Evolutionary conservation across 2,888 invertebrate genomes (phyloP).

Genomic region (Cataglyphis cursor): DNA sequence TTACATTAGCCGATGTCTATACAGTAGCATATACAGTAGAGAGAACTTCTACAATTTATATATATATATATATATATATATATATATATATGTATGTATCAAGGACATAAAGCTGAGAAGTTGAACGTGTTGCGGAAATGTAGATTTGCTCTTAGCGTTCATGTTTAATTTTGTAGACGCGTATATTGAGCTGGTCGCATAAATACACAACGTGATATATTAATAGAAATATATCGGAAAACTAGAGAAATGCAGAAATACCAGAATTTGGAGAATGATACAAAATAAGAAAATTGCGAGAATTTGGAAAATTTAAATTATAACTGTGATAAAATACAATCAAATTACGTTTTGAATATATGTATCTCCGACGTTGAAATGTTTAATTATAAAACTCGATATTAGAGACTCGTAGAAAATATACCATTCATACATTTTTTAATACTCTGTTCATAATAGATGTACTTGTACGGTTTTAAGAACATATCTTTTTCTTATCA

Average conservation of each 20-base stretch:
- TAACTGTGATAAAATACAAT: conserved; percentile 6
- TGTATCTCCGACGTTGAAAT: background rate
- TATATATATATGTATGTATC: background rate
- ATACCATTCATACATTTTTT: background rate
- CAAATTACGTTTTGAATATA: background rate
- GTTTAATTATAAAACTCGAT: background rate
- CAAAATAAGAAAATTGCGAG: background rate
- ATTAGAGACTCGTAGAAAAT: background rate
- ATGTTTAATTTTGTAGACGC: conserved; percentile 2
- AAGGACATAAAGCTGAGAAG: conserved; percentile 3
- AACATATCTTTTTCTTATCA: background rate
- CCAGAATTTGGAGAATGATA: background rate
- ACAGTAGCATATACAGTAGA: too few species aligned
- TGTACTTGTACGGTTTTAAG: background rate
- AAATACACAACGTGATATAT: background rate
- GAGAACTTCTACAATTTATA: background rate
- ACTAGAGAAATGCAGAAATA: background rate
- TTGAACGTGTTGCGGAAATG: background rate
- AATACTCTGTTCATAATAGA: background rate
- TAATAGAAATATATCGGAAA: background rate
- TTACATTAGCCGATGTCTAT: background rate
- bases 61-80: background rate
- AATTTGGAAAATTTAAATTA: background rate
- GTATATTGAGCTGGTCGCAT: background rate
- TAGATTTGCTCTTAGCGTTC: background rate